Evolutionary conservation across 2,113 vertebrate genomes (phyloP).

Genomic region (Zapus hudsonius): DNA sequence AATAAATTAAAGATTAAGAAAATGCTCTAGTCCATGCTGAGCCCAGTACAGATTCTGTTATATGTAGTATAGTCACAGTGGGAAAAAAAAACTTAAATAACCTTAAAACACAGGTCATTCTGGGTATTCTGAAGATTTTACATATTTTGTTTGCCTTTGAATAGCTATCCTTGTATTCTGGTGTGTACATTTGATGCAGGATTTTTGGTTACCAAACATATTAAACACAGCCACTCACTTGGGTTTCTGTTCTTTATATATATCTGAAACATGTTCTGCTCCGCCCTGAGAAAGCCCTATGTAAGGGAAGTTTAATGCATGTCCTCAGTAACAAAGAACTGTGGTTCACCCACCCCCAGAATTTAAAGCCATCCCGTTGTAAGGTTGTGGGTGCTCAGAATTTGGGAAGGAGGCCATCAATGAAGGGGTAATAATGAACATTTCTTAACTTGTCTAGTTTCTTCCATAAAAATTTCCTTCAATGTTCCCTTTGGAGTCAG

Average conservation of each 20-base stretch:
- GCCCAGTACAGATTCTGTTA: not conserved
- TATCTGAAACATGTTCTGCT: not conserved
- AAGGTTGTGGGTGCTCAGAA: not conserved
- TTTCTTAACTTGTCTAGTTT: not conserved
- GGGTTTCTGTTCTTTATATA: not conserved
- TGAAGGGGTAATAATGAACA: not conserved
- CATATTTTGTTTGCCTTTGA: not conserved
- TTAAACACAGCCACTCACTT: not conserved
- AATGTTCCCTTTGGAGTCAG: not conserved
- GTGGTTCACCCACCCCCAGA: not conserved
- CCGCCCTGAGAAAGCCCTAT: not conserved
- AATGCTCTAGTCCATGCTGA: not conserved
- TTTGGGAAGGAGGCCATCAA: not conserved
- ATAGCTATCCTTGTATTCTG: not conserved
- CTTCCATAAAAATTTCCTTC: not conserved
- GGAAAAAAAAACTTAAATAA: not conserved
- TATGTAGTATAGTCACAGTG: not conserved
- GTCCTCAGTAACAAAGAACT: not conserved
- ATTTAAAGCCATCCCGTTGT: not conserved
- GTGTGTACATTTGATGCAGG: not conserved
- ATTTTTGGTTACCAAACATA: constrained; percentile 7
- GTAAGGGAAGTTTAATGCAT: not conserved
- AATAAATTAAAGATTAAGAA: not conserved
- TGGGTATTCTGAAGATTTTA: not conserved
- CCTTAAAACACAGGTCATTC: not conserved